Percentiles rank a stretch among this genome's conserved stretches.
phyloP scores from a whole-genome alignment of 2,888 invertebrate species.

The Drosophila formosana region DNA sequence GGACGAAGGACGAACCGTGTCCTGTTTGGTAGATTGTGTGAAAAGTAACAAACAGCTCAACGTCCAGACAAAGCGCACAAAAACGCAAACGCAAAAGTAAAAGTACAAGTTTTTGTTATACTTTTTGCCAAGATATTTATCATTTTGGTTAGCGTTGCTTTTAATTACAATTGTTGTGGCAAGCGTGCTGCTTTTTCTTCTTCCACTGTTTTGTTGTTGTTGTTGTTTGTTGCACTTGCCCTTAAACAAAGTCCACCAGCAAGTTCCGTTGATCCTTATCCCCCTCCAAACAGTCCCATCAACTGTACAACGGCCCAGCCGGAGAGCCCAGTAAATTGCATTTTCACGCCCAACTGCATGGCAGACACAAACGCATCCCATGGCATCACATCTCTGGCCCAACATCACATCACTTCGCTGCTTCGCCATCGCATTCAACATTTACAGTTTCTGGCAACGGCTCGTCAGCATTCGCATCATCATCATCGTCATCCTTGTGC shows the following conservation, averaged over 20 bases:
- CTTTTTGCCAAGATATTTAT: conserved; percentile 66
- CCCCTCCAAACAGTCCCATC: background rate
- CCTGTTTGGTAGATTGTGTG: conserved; percentile 28
- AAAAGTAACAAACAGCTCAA: conserved; percentile 53
- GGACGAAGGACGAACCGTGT: background rate
- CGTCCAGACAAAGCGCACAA: conserved; percentile 52
- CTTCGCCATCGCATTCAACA: conserved; percentile 54
- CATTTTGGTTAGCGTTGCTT: conserved; percentile 63
- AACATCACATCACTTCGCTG: conserved; percentile 21
- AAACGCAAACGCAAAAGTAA: conserved; percentile 53
- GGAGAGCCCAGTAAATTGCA: conserved; percentile 69
- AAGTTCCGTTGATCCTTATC: conserved; percentile 30
- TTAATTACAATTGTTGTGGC: conserved; percentile 78
- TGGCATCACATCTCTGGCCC: background rate
- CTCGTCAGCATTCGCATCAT: conserved; percentile 32
- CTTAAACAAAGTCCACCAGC: conserved; percentile 18
- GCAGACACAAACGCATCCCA: conserved; percentile 41
- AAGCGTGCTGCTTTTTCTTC: conserved; percentile 16
- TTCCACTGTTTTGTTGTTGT: background rate
- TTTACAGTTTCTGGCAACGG: conserved; percentile 47
- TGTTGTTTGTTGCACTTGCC: conserved; percentile 33
- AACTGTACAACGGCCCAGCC: conserved; percentile 1
- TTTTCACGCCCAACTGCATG: conserved; percentile 74
- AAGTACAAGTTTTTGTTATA: conserved; percentile 45
- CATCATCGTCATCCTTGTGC: conserved; percentile 17